Base-by-base conservation (phyloP, 2,113 vertebrate genomes). In the Ailuropoda melanoleuca region DNA sequence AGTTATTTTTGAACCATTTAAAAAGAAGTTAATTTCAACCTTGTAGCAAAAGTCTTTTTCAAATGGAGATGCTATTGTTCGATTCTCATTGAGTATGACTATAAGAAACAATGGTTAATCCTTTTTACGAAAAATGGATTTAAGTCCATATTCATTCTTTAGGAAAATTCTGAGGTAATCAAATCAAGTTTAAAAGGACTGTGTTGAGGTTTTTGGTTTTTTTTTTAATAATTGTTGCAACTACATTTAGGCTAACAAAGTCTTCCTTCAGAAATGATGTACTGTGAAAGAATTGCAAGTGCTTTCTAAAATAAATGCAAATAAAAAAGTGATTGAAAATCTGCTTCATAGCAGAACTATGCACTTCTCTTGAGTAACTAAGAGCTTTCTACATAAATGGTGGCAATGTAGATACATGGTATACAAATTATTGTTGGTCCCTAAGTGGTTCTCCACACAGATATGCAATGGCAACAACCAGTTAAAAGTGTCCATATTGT, bases 1-100 rank as follows among this genome's bases (percentile, higher is more conserved):
- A 84, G 70, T 92, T 95, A 86, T 86, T 97, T 97, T 56, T 68
- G 75, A 96, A 53, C 24, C 81, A 88, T 90, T 97, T 91, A 72
- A 91, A 96, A 95, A 84, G 50, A 95, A 96, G 70, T 97, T 96
- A 97, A 97, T 98, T 97, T 97, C 90, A 90, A 84, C 75, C 92
- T 95, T 60, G 48, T 55, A 96, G 55, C 17, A 89, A 81, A 97
- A 95, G 15, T 86, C 70, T 86, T 55, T 97, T 98, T 97, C 90
- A 97, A 94, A 93, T 88, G 75, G 24, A 97, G 75, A 89, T 88
- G 53, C 81, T 70, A 88, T 98, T 98, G 72, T 98, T 97, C 6
- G 0, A 62, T 34, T 93, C 70, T 75, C n/a, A 68, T 43, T 62
- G 91, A 58, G 39, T 84, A 66, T 82, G 46, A 78, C 85, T 91